Conservation (phyloP, 2,888 invertebrate species). For the Sinotaia quadrata region DNA sequence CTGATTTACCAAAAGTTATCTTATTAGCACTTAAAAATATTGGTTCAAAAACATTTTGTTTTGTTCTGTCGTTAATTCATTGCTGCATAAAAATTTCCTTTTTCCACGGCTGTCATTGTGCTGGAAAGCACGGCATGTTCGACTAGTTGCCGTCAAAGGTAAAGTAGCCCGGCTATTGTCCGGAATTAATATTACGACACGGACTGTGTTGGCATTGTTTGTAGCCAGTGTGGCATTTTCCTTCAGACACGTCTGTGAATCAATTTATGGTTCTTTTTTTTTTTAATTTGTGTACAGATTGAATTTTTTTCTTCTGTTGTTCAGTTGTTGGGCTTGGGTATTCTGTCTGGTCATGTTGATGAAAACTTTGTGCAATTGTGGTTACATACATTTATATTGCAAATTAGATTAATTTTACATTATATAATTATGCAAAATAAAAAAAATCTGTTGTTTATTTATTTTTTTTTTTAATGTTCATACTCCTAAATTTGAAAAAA, state of each 20-base stretch:
- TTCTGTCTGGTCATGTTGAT: slow-evolving; percentile 14
- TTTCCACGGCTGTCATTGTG: slow-evolving; percentile 13
- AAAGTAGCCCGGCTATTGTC: slow-evolving; percentile 22
- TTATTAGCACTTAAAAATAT: too few species aligned
- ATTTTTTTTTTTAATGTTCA: too few species aligned
- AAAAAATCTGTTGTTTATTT: too few species aligned
- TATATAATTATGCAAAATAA: too few species aligned
- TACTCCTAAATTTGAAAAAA: too few species aligned
- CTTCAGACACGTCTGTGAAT: slow-evolving; percentile 19
- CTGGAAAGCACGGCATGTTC: slow-evolving; percentile 30
- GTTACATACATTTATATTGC: too few species aligned
- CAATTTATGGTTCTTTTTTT: not conserved
- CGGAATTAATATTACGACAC: not conserved
- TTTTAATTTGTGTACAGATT: slow-evolving; percentile 3
- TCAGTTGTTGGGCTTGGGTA: slow-evolving; percentile 1
- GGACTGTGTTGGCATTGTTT: slow-evolving; percentile 21
- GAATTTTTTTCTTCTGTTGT: not conserved
- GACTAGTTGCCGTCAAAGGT: slow-evolving; percentile 44
- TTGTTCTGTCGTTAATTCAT: too few species aligned
- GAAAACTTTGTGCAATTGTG: not conserved
- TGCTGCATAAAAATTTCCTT: slow-evolving; percentile 13
- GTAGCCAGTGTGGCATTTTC: slow-evolving; percentile 18
- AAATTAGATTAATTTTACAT: too few species aligned
- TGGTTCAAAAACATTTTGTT: too few species aligned
- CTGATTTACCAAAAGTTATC: too few species aligned